phyloP scores from a whole-genome alignment of 2,888 invertebrate genomes.

The Drosophila mettleri region DNA sequence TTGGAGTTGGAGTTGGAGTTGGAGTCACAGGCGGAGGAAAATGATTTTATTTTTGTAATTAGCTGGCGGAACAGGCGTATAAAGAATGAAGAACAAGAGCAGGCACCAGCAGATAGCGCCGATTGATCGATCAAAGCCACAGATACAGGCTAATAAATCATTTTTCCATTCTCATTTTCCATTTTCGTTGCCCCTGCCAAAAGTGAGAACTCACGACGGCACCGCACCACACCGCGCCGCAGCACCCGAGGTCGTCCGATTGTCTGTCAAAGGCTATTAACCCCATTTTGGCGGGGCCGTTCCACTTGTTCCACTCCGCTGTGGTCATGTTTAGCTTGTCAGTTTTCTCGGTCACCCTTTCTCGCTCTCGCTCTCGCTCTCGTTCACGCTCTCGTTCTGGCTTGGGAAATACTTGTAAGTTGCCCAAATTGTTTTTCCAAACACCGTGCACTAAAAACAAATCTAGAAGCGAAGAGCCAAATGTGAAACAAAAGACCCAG shows the following conservation, averaged over 20 bases:
- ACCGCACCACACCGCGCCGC: no score
- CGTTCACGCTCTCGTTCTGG: neutral
- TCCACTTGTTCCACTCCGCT: constrained; percentile 67
- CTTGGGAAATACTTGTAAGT: constrained; percentile 33
- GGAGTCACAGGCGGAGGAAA: no score
- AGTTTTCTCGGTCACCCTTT: constrained; percentile 15
- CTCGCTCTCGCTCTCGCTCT: neutral
- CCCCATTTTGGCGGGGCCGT: constrained; percentile 64
- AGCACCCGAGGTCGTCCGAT: constrained; percentile 62
- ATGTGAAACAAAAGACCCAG: constrained; percentile 45
- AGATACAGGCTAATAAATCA: constrained; percentile 69
- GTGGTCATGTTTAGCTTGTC: constrained; percentile 25
- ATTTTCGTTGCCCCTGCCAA: constrained; percentile 35
- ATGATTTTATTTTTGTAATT: constrained; percentile 61
- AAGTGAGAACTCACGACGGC: constrained; percentile 79
- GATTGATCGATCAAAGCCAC: constrained; percentile 76
- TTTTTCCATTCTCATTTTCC: constrained; percentile 66
- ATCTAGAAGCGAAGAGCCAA: constrained; percentile 51
- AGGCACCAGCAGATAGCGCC: constrained; percentile 69
- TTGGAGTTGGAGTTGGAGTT: no score
- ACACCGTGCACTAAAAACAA: constrained; percentile 28
- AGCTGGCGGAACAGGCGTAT: constrained; percentile 46
- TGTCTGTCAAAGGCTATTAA: constrained; percentile 76
- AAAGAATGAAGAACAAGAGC: constrained; percentile 12
- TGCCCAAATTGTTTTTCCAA: constrained; percentile 58